Evolutionary conservation across 2,888 invertebrate genomes (phyloP), one percentile per base, ranked within the genome.

Genomic region (Apodemia zela): DNA sequence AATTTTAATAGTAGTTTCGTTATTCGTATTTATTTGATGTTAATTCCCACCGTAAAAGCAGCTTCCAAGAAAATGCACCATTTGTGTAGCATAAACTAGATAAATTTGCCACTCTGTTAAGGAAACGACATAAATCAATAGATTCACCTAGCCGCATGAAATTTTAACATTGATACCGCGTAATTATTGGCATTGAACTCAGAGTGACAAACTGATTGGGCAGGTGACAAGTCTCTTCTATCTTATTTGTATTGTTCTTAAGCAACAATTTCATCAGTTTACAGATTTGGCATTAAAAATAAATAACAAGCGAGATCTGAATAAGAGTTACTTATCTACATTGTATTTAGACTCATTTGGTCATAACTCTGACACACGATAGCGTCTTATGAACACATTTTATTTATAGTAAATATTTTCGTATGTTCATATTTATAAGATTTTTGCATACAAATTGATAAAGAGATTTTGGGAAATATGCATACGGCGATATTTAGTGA

Each of bases 251-350:
- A 51, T 18, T 21, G 21, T 21, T 51, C 21, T 21, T 13, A 51
- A 21, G 21, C 18, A 21, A 51, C 5, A n/a, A 49, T 21, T 51
- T 21, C 11, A 51, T 21, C n/a, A 17, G 15, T 17, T 17, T 47
- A n/a, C 45, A 47, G 45, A 47, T 25, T 54, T 57, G 54, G 54
- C 54, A 57, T 57, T 57, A 57, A 29, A 57, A 57, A 57, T 57
- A 57, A 57, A 57, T 57, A 57, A 57, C 54, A 57, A 25, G 29
- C 54, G 54, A 57, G 54, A 57, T 57, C 54, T 57, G 54, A 57
- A 47, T 17, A 57, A 29, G 8, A 57, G 54, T 57, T 25, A 57
- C 54, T 57, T 29, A 54, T 15, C 54, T 54, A 54, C 21, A 54
- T 21, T 54, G 21, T 42, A 42, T 15, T 15, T 18, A 51, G 18